Evolutionary conservation across 2,113 vertebrate species (phyloP), one percentile per base, ranked within the genome.

Genomic region (Ammospiza caudacuta): DNA sequence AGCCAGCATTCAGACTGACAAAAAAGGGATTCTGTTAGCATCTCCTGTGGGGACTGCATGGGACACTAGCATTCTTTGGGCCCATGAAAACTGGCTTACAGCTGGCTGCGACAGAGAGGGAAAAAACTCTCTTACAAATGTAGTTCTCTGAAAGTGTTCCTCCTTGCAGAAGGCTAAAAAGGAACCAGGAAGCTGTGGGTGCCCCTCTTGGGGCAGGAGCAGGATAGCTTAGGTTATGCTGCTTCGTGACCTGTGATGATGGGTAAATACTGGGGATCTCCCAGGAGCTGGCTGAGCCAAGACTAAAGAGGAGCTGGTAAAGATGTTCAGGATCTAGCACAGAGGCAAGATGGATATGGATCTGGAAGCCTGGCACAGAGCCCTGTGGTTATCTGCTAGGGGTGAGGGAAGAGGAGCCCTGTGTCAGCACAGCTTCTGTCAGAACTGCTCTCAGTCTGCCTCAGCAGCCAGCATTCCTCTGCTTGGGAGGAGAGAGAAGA

Each of bases 271-370:
- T 55, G 54, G 28, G 52, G n/a, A 37, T n/a, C 15, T 12, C 22
- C 28, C 75, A 79, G 46, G 46, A 81, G n/a, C 22, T 62, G 41
- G n/a, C 19, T 29, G 20, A 83, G 57, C 57, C 46, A 78, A 46
- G 69, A 33, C 49, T 63, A 52, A 44, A 49, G 59, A 58, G 22
- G 31, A 15, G 5, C 0, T 78, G 52, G 27, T 39, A 59, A 47
- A 75, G 70, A 43, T 4, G 6, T 29, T 79, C 0, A 0, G 54
- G 54, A 41, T 73, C 21, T 9, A 39, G 67, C 49, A 19, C 0
- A 0, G 66, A 51, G 52, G 23, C 0, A 2, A 39, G 39, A 66
- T 8, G 41, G 44, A 44, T 24, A 22, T 5, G 4, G 29, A 13
- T 61, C 39, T 44, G 61, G 69, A 29, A 87, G 44, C n/a, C 49